Conservation (phyloP, 1,140 invertebrate genomes). For the Archivesica marissinica region DNA sequence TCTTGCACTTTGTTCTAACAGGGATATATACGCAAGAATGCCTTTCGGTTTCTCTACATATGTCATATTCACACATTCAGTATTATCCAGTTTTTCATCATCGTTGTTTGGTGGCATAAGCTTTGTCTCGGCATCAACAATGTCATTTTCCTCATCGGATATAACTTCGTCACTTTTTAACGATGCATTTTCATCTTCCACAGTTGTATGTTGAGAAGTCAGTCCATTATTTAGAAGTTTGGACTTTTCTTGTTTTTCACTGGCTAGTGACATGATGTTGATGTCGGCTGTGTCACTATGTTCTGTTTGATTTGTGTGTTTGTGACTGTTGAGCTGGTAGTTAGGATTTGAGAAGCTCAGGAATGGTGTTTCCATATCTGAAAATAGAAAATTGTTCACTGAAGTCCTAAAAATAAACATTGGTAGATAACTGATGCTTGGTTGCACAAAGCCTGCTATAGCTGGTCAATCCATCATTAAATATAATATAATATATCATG, state of each 20-base stretch:
- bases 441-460: no score
- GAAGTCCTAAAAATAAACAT: no score
- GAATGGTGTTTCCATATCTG: conserved; percentile 65
- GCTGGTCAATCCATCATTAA: no score
- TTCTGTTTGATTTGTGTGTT: not conserved
- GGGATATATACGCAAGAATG: conserved; percentile 59
- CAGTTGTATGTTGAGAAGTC: conserved; percentile 37
- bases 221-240: conserved; percentile 37
- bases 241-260: conserved; percentile 48
- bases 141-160: conserved; percentile 54
- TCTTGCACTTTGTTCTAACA: conserved; percentile 56
- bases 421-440: no score
- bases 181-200: conserved; percentile 46
- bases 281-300: conserved; percentile 28
- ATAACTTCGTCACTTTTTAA: conserved; percentile 52
- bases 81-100: conserved; percentile 57
- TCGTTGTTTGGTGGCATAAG: conserved; percentile 10
- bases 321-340: conserved; percentile 43
- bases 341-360: conserved; percentile 62
- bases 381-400: conserved; percentile 53
- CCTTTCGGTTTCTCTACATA: conserved; percentile 56
- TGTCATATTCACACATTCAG: conserved; percentile 52
- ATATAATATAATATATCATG: no score
- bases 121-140: conserved; percentile 36
- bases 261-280: conserved; percentile 54